These are phyloP conservation scores for Gobionotothen gibberifrons DNA, from an alignment of 2,797 vertebrate genomes.

Conservation along the genomic window DNA sequence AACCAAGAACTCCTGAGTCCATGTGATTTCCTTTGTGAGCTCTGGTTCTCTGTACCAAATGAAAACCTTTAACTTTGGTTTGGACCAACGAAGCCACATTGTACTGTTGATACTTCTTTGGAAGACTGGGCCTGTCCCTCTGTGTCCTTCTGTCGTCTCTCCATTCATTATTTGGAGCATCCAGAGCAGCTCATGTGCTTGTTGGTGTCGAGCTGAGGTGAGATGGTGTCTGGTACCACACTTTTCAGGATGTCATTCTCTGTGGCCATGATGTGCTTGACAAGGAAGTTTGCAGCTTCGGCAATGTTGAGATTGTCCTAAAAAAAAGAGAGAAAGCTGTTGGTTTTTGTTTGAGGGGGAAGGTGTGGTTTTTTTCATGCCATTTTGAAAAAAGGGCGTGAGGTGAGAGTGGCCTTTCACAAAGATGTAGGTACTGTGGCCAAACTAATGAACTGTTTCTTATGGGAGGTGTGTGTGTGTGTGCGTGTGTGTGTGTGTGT, in stretches of 20 bases:
- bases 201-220: constrained; percentile 86
- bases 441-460: too few relatives aligned
- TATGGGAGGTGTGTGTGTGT: too few relatives aligned
- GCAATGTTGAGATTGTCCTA: constrained; percentile 96
- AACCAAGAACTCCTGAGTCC: constrained; percentile 19
- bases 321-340: constrained; percentile 28
- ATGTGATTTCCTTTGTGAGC: constrained; percentile 12
- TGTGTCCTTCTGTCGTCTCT: constrained; percentile 21
- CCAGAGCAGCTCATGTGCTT: constrained; percentile 87
- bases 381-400: too few relatives aligned
- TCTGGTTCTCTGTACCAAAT: constrained; percentile 22
- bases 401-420: too few relatives aligned
- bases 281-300: constrained; percentile 94
- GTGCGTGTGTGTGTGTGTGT: too few relatives aligned
- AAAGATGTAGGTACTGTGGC: too few relatives aligned
- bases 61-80: constrained; percentile 21
- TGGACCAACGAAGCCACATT: constrained; percentile 17
- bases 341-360: background rate
- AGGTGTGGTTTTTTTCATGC: too few relatives aligned
- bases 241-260: constrained; percentile 91
- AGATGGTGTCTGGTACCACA: constrained; percentile 89
- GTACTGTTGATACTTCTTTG: background rate
- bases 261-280: constrained; percentile 96
- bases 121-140: constrained; percentile 18
- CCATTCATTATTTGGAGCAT: constrained; percentile 88